A percentile compares a stretch with the other conserved stretches of the same genome.
Conservation (phyloP, 2,113 vertebrate genomes). For the Daphoenositta chrysoptera region DNA sequence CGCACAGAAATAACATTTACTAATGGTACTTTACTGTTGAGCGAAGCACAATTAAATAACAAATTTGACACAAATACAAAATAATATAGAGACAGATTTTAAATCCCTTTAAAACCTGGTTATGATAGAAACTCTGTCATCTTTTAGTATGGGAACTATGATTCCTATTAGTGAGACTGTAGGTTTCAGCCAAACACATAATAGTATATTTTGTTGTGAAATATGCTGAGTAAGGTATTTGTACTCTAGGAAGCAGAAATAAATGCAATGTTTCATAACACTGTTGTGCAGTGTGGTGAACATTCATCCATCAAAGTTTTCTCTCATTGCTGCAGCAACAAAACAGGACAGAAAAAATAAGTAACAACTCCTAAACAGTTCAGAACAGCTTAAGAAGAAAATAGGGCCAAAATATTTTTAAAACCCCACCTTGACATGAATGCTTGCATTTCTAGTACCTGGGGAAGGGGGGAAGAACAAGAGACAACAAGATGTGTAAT, state of each 20-base stretch:
- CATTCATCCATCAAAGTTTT: not conserved
- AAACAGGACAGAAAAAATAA: not conserved
- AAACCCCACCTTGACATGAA: not conserved
- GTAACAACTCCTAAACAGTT: not conserved
- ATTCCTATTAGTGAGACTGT: not conserved
- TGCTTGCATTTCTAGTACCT: not conserved
- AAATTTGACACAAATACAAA: not conserved
- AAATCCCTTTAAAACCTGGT: not conserved
- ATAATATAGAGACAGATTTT: not conserved
- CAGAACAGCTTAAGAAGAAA: not conserved
- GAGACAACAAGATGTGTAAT: fast-evolving
- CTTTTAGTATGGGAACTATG: not conserved
- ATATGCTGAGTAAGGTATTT: not conserved
- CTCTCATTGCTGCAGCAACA: not conserved
- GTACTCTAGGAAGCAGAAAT: not conserved
- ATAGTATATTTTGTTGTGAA: not conserved
- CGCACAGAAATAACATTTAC: not conserved
- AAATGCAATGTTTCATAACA: not conserved
- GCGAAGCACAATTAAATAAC: not conserved
- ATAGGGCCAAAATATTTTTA: not conserved
- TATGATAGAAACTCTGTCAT: not conserved
- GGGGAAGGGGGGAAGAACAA: not conserved
- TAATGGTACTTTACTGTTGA: not conserved
- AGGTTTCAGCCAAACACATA: not conserved
- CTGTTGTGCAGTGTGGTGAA: not conserved